Conservation (phyloP, 2,113 vertebrate genomes). For the Strix uralensis region DNA sequence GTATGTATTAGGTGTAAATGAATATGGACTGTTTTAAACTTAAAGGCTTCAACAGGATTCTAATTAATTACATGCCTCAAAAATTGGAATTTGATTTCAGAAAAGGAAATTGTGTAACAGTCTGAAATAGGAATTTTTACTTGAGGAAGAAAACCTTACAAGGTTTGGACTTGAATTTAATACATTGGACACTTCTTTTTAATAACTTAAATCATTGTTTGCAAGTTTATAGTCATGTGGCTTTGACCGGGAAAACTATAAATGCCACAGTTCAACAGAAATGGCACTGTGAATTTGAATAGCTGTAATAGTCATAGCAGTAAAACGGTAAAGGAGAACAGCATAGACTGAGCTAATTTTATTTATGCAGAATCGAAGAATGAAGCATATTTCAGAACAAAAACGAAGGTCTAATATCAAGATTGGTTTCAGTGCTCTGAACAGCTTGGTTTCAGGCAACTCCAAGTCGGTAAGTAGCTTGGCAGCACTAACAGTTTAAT, state of each 20-base stretch:
- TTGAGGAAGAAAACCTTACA: neutral
- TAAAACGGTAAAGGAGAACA: neutral
- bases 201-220: neutral
- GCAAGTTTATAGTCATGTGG: neutral
- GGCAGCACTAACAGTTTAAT: neutral
- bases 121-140: neutral
- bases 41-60: neutral
- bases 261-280: neutral
- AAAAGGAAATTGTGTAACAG: neutral
- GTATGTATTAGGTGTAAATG: neutral
- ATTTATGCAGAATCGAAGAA: constrained; percentile 81
- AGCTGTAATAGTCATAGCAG: neutral
- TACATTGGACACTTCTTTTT: neutral
- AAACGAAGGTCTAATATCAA: constrained; percentile 94
- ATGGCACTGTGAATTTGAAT: neutral
- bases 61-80: neutral
- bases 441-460: constrained; percentile 85
- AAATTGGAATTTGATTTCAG: neutral
- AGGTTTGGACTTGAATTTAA: neutral
- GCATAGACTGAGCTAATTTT: neutral
- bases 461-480: constrained; percentile 77
- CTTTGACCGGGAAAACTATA: neutral
- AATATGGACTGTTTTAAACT: neutral
- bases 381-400: constrained; percentile 91
- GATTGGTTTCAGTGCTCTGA: constrained; percentile 86